A percentile compares a stretch with the other conserved stretches of the same genome.
phyloP scores from a whole-genome alignment of 2,113 vertebrate genomes.

The Peromyscus maniculatus region DNA sequence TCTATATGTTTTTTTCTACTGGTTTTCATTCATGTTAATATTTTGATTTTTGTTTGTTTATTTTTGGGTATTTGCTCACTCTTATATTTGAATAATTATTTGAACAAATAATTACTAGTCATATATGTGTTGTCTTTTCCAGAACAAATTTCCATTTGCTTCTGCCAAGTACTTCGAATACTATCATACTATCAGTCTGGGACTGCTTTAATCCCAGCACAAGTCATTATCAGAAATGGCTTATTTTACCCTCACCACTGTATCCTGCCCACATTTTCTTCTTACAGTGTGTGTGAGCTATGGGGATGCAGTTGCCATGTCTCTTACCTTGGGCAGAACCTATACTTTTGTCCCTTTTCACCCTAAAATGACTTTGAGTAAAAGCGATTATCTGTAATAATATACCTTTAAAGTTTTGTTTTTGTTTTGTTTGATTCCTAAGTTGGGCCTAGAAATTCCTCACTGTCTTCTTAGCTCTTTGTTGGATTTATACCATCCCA shows the following conservation, averaged over 20 bases:
- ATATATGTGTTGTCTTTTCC: slow-evolving; percentile 46
- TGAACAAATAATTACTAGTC: background rate
- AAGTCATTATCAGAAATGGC: slow-evolving; percentile 23
- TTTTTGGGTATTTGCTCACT: slow-evolving; percentile 9
- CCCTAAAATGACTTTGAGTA: background rate
- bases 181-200: background rate
- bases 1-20: slow-evolving; percentile 13
- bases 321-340: background rate
- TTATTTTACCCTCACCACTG: slow-evolving; percentile 28
- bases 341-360: background rate
- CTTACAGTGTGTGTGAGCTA: background rate
- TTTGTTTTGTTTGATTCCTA: background rate
- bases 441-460: slow-evolving; percentile 48
- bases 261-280: background rate
- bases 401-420: background rate
- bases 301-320: background rate
- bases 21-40: slow-evolving; percentile 10
- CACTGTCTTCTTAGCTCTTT: slow-evolving; percentile 31
- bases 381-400: slow-evolving; percentile 50
- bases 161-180: background rate
- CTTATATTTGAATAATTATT: slow-evolving; percentile 47
- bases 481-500: background rate
- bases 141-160: slow-evolving; percentile 59
- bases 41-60: slow-evolving; percentile 35
- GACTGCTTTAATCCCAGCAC: slow-evolving; percentile 39